Conservation (phyloP, 2,797 vertebrate genomes). For the Notolabrus celidotus region DNA sequence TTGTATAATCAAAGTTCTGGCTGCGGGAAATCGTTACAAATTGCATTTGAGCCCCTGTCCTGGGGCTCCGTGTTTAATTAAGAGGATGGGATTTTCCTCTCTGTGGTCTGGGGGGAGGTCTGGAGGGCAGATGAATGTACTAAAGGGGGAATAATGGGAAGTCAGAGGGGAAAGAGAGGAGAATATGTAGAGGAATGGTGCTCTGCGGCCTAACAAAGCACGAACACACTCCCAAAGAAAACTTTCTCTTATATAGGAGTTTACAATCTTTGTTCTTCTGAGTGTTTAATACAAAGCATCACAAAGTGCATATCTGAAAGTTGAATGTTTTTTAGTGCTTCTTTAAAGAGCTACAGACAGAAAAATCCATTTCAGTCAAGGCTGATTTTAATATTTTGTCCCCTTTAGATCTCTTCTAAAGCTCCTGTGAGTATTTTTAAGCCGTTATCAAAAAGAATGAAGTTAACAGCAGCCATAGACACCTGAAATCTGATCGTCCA, state of each 20-base stretch:
- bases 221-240: neutral
- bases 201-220: neutral
- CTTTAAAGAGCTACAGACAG: too few species aligned
- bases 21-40: conserved; percentile 83
- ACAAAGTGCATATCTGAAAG: too few species aligned
- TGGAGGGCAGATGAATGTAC: conserved; percentile 37
- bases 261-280: neutral
- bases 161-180: conserved; percentile 3
- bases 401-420: too few species aligned
- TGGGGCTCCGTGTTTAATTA: conserved; percentile 84
- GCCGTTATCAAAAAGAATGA: too few species aligned
- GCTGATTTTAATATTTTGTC: too few species aligned
- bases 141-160: conserved; percentile 23
- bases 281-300: too few species aligned
- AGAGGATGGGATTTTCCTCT: conserved; percentile 79
- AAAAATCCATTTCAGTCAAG: too few species aligned
- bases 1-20: conserved; percentile 78
- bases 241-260: neutral
- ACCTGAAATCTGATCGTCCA: too few species aligned
- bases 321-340: too few species aligned
- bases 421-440: too few species aligned
- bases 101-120: conserved; percentile 54
- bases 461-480: too few species aligned
- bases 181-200: neutral
- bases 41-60: conserved; percentile 78